Evolutionary conservation across 2,888 invertebrate genomes (phyloP).

Genomic region (Hydrotaea diabolus): DNA sequence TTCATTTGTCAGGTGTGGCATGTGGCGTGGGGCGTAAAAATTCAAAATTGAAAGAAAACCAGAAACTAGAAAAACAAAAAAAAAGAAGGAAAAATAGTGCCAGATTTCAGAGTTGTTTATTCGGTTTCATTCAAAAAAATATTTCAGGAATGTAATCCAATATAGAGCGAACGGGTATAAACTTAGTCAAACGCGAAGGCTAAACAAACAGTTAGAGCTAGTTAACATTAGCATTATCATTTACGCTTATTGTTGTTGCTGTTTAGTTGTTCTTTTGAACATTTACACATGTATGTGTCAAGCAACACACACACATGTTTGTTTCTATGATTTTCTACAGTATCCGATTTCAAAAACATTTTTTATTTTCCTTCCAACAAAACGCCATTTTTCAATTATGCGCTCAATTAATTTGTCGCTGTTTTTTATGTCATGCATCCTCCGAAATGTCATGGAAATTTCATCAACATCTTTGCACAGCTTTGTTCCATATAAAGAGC

Average conservation of each 20-base stretch:
- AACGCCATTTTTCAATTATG: background rate
- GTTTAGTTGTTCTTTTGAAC: background rate
- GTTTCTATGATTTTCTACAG: background rate
- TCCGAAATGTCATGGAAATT: too few relatives aligned
- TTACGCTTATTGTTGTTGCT: slow-evolving; percentile 10
- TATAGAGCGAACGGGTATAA: slow-evolving; percentile 16
- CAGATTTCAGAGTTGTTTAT: background rate
- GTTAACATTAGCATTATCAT: background rate
- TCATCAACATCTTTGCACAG: too few relatives aligned
- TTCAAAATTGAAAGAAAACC: background rate
- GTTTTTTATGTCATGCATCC: background rate
- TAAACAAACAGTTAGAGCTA: slow-evolving; percentile 52
- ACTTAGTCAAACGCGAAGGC: slow-evolving; percentile 64
- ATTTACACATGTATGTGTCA: background rate
- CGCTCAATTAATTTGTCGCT: background rate
- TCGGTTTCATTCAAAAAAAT: background rate
- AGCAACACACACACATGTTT: slow-evolving; percentile 4
- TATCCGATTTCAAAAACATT: slow-evolving; percentile 2
- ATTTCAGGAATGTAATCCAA: slow-evolving; percentile 58
- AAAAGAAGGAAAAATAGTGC: too few relatives aligned
- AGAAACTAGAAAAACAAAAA: background rate
- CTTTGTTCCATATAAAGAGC: too few relatives aligned
- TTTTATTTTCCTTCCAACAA: background rate
- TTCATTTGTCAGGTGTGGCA: background rate
- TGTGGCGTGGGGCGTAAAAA: background rate